These are phyloP conservation scores for Drosophila ananassae DNA, from an alignment of 1,140 invertebrate genomes.

Conservation along the genomic window DNA sequence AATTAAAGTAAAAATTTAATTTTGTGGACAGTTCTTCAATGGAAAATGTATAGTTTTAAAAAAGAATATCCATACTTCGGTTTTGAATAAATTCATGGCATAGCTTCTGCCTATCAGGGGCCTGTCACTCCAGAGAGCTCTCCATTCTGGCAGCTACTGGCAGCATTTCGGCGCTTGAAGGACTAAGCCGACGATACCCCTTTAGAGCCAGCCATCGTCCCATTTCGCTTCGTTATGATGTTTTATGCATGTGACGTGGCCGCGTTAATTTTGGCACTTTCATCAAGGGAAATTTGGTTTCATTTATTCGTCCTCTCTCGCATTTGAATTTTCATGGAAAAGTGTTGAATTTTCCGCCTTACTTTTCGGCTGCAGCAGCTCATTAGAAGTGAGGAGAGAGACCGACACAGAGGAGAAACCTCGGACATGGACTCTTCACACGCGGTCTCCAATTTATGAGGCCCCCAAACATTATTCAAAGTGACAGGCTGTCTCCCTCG, in stretches of 20 bases:
- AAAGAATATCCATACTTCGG: slow-evolving; percentile 15
- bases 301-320: slow-evolving; percentile 17
- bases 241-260: slow-evolving; percentile 52
- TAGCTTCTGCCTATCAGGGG: neutral
- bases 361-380: slow-evolving; percentile 39
- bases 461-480: slow-evolving; percentile 68
- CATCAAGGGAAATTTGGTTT: slow-evolving; percentile 25
- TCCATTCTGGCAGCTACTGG: slow-evolving; percentile 4
- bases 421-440: slow-evolving; percentile 50
- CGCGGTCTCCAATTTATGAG: slow-evolving; percentile 66
- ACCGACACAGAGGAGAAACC: slow-evolving; percentile 26
- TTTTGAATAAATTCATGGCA: neutral
- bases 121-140: slow-evolving; percentile 13
- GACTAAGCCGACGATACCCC: slow-evolving; percentile 37
- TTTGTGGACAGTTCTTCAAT: neutral
- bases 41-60: neutral
- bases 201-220: neutral
- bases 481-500: slow-evolving; percentile 48
- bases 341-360: slow-evolving; percentile 51
- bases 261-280: slow-evolving; percentile 57
- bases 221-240: slow-evolving; percentile 26
- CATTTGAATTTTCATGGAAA: slow-evolving; percentile 26
- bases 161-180: slow-evolving; percentile 39
- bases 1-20: neutral
- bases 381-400: slow-evolving; percentile 57